Base-by-base conservation (phyloP, 2,888 invertebrate species). In the Spodoptera picta region DNA sequence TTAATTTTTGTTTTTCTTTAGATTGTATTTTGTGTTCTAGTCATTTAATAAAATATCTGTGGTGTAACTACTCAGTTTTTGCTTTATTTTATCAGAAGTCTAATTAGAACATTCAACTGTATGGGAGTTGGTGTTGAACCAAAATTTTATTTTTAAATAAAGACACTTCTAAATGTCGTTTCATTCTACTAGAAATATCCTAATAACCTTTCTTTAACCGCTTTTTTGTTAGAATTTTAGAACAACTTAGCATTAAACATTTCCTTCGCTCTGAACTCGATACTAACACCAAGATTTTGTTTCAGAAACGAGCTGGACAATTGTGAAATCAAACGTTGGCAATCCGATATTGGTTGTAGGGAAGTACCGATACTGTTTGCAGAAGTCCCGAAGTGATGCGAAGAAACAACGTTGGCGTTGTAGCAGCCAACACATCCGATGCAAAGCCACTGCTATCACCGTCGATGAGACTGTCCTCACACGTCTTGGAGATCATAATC, bases 281-380 rank as follows among this genome's bases (percentile, higher is more conserved):
- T 45, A n/a, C 41, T 56, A 23, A 70, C 1, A 31, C 3, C 6
- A 23, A 10, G 7, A 1, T 47, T 23, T 44, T 60, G 19, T 74
- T 64, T 48, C 48, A 69, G 64, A 24, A 12, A 56, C 45, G 2
- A 42, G 19, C 9, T 75, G 52, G 58, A 57, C 23, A 12, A 64
- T 69, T 12, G 71, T 69, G 7, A 65, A 48, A n/a, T 85, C 86
- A 0, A 65, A 61, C 14, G 76, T 74, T 42, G 87, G 87, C 0
- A 83, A 83, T 24, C 74, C 77, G 6, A 60, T 86, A 6, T 66
- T 87, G 24, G 69, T 79, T n/a, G 56, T 83, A 3, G 65, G 74
- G 0, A 85, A 81, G 0, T 86, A 83, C 63, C 82, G 79, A 0
- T 87, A 82, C 66, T 82, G 79, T 11, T 47, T 76, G 27, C 82